A percentile compares a stretch with the other conserved stretches of the same genome.
Conservation (phyloP, 2,113 vertebrate species). For the Varanus komodoensis region DNA sequence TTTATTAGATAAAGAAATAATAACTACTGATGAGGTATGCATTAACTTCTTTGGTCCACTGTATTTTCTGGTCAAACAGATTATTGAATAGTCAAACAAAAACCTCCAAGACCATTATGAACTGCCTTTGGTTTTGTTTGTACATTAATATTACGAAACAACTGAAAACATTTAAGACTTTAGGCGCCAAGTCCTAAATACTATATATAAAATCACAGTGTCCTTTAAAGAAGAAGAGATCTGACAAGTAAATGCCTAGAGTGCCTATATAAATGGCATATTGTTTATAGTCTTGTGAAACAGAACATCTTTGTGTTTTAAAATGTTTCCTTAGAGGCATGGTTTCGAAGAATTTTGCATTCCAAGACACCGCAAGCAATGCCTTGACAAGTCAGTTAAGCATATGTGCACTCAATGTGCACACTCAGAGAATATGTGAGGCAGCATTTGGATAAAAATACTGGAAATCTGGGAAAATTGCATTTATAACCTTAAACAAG, state of each 20-base stretch:
- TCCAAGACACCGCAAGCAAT: constrained; percentile 55
- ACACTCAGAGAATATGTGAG: constrained; percentile 23
- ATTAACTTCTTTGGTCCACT: not conserved
- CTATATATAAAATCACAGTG: constrained; percentile 48
- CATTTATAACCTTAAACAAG: constrained; percentile 1
- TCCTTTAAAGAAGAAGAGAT: constrained; percentile 69
- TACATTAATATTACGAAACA: constrained; percentile 56
- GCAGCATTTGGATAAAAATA: constrained; percentile 24
- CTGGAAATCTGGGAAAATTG: not conserved
- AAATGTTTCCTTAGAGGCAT: constrained; percentile 67
- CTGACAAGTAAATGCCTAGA: constrained; percentile 72
- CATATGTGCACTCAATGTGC: not conserved
- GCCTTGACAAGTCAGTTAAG: constrained; percentile 36
- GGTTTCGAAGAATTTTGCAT: constrained; percentile 48
- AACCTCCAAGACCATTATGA: constrained; percentile 16
- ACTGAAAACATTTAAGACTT: constrained; percentile 60
- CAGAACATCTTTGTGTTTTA: constrained; percentile 70
- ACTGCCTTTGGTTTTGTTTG: constrained; percentile 61
- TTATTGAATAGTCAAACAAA: not conserved
- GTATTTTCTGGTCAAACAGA: not conserved
- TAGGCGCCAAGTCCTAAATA: constrained; percentile 60
- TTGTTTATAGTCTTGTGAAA: constrained; percentile 67
- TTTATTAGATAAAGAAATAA: not conserved
- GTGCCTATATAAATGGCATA: constrained; percentile 69
- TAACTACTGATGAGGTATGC: not conserved